These are phyloP conservation scores for Drosophila mojavensis DNA, from an alignment of 1,140 invertebrate species.

Conservation along the genomic window DNA sequence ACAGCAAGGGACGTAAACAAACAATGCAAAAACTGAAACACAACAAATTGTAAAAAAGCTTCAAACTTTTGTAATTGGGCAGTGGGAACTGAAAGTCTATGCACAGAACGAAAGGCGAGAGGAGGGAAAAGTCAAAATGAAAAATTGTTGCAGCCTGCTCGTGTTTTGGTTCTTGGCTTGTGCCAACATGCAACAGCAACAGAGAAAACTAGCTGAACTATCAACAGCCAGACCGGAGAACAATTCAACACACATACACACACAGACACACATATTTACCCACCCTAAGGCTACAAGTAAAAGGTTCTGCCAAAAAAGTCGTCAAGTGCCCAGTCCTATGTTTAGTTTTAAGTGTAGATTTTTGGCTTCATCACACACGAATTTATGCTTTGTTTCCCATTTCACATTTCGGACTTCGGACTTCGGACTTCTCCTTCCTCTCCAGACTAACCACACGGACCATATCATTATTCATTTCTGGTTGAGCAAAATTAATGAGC, in stretches of 20 bases:
- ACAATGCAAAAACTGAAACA: slow-evolving; percentile 51
- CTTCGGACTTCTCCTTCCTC: background rate
- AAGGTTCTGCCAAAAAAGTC: slow-evolving; percentile 39
- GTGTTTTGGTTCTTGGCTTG: slow-evolving; percentile 18
- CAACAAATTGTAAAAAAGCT: slow-evolving; percentile 33
- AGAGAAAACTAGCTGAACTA: slow-evolving; percentile 13
- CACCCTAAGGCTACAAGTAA: slow-evolving; percentile 12
- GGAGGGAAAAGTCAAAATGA: slow-evolving; percentile 41
- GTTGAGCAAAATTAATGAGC: slow-evolving; percentile 65
- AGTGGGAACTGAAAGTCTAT: background rate
- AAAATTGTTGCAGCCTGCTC: slow-evolving; percentile 50
- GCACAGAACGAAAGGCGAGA: background rate
- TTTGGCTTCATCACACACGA: slow-evolving; percentile 48
- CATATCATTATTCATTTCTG: slow-evolving; percentile 66
- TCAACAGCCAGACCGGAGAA: slow-evolving; percentile 28
- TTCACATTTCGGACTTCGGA: no score
- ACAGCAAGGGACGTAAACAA: slow-evolving; percentile 46
- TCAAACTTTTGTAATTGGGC: slow-evolving; percentile 61
- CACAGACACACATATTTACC: slow-evolving; percentile 8
- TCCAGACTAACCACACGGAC: slow-evolving; percentile 1
- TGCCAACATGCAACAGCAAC: slow-evolving; percentile 16
- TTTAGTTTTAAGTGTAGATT: slow-evolving; percentile 55
- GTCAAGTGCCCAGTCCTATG: slow-evolving; percentile 14
- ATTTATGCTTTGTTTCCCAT: slow-evolving; percentile 25
- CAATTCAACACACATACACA: slow-evolving; percentile 7